These are phyloP conservation scores for Myzus persicae DNA, from an alignment of 1,140 invertebrate species.

Conservation along the genomic window DNA sequence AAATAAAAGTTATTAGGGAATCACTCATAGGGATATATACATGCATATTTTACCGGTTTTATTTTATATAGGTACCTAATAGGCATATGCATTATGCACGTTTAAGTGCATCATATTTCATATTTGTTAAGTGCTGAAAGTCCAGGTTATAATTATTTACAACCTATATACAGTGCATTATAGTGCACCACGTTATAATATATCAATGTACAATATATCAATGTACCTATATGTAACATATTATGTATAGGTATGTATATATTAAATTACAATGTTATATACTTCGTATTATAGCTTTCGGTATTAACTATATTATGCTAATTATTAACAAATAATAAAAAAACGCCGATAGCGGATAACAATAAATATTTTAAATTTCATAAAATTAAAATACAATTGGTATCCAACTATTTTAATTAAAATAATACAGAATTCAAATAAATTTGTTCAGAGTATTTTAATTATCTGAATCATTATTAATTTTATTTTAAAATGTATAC, in stretches of 20 bases:
- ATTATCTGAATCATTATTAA: not conserved
- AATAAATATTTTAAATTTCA: not conserved
- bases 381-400: not conserved
- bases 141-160: not conserved
- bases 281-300: not conserved
- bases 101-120: not conserved
- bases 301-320: too few species aligned
- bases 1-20: not conserved
- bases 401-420: not conserved
- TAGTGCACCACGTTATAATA: not conserved
- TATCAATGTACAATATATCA: too few species aligned
- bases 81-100: not conserved
- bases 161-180: not conserved
- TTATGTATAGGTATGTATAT: not conserved
- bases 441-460: not conserved
- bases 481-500: not conserved
- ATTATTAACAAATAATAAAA: not conserved
- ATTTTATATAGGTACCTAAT: not conserved
- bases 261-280: not conserved
- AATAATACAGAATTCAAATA: not conserved
- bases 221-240: not conserved
- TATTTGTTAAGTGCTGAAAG: not conserved
- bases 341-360: not conserved
- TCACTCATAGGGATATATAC: not conserved
- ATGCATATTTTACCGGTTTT: not conserved